A percentile compares a stretch with the other conserved stretches of the same genome.
These are phyloP conservation scores for Cassiopea xamachana DNA, from an alignment of 30 jellyfish, hydroid and myxozoan species.

Conservation along the genomic window DNA sequence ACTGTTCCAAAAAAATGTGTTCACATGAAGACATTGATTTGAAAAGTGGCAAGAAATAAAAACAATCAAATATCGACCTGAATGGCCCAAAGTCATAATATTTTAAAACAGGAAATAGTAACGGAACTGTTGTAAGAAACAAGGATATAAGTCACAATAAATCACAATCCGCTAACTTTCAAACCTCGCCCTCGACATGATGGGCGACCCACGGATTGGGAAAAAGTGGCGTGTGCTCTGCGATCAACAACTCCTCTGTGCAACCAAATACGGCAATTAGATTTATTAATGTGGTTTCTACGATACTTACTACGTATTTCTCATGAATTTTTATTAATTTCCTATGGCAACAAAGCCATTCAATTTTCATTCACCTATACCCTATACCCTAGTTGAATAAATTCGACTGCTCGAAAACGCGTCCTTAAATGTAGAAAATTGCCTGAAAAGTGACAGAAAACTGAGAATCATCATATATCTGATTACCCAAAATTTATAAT, in stretches of 20 bases:
- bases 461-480: background rate
- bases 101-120: background rate
- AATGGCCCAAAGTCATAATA: background rate
- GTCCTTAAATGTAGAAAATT: background rate
- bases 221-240: background rate
- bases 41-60: background rate
- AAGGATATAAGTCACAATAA: background rate
- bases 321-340: too few relatives aligned
- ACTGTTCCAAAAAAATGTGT: background rate
- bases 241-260: background rate
- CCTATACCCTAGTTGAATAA: too few relatives aligned
- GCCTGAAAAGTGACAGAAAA: background rate
- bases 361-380: too few relatives aligned
- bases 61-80: background rate
- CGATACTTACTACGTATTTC: too few relatives aligned
- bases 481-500: background rate
- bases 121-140: background rate
- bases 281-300: background rate
- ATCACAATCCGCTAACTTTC: background rate
- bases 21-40: background rate
- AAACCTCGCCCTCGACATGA: background rate
- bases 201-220: background rate
- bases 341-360: too few relatives aligned
- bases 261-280: background rate
- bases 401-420: too few relatives aligned